Evolutionary conservation across 2,113 vertebrate genomes (phyloP), one percentile per base, ranked within the genome.

Genomic region (Coracopsis vasa): DNA sequence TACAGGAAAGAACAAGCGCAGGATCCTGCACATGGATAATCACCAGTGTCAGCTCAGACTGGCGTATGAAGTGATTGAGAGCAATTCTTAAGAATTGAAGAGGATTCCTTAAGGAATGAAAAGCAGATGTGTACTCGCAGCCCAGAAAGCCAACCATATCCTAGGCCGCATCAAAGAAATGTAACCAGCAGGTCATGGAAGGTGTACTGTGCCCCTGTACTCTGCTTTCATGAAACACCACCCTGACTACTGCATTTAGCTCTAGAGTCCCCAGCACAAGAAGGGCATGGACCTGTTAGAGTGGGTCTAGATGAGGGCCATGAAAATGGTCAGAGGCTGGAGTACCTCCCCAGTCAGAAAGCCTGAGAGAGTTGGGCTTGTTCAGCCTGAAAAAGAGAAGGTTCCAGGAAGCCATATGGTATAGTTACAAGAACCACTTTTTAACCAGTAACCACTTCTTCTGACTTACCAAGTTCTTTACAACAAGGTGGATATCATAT

Each of bases 351-450:
- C 11, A 5, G 6, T 37, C 10, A 44, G 25, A 65, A 12, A 80
- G 31, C 6, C 15, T 47, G 21, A n/a, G 19, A 48, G 35, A 61
- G 8, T 27, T 48, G 39, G 19, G 3, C 6, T n/a, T 78, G 4
- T n/a, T 78, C 39, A 61, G 27, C 16, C 35, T 7, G 11, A 23
- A 81, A 58, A 47, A 70, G 37, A 70, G 7, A 75, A 28, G 9
- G 39, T 21, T 62, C 3, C 0, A 0, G 23, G 27, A 19, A 27
- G 4, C 48, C 17, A 2, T 44, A 20, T 7, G 2, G 1, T 45
- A 7, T 42, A 80, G 16, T 51, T 86, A 56, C 25, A 60, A 80
- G 41, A 83, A 53, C 53, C 6, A 70, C 3, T 78, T 71, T 88
- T 80, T 81, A 79, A 56, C 13, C 8, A 50, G 11, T 29, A 69